Conservation (phyloP, 1,140 invertebrate genomes). For the Streblospio benedicti region DNA sequence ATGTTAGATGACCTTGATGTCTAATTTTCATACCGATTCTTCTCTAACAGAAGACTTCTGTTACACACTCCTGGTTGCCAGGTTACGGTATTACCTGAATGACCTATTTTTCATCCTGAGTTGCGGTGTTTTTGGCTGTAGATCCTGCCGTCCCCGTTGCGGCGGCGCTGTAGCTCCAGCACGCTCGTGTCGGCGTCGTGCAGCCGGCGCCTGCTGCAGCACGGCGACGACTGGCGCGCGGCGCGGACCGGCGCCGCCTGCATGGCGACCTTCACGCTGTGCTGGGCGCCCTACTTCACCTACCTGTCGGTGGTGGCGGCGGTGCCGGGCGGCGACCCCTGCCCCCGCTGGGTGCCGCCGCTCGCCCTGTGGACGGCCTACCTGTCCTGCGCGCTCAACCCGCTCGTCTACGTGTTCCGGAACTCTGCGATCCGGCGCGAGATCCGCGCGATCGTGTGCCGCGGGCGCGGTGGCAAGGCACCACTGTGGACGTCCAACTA, state of each 20-base stretch:
- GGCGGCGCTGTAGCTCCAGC: slow-evolving; percentile 11
- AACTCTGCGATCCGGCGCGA: slow-evolving; percentile 33
- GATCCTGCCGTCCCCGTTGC: too few relatives aligned
- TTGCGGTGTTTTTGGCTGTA: too few relatives aligned
- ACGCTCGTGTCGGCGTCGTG: slow-evolving; percentile 19
- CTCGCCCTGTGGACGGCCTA: slow-evolving; percentile 38
- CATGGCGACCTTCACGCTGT: slow-evolving; percentile 51
- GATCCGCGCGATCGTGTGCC: not conserved
- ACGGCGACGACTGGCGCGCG: slow-evolving; percentile 53
- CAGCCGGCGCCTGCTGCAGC: slow-evolving; percentile 43
- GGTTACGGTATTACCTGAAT: too few relatives aligned
- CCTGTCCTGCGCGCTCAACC: slow-evolving; percentile 47
- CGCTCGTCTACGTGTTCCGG: slow-evolving; percentile 54
- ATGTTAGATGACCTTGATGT: too few relatives aligned
- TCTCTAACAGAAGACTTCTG: too few relatives aligned
- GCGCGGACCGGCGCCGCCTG: slow-evolving; percentile 53
- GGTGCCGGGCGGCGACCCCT: slow-evolving; percentile 25
- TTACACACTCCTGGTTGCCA: too few relatives aligned
- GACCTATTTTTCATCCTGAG: too few relatives aligned
- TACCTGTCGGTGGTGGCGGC: slow-evolving; percentile 32
- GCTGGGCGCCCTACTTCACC: slow-evolving; percentile 51
- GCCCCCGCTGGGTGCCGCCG: slow-evolving; percentile 23
- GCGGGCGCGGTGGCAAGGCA: not conserved
- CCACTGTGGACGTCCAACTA: too few relatives aligned
- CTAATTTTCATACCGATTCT: too few relatives aligned